These are phyloP conservation scores for Silurus lanzhouensis DNA, from an alignment of 2,797 vertebrate genomes.

Conservation along the genomic window DNA sequence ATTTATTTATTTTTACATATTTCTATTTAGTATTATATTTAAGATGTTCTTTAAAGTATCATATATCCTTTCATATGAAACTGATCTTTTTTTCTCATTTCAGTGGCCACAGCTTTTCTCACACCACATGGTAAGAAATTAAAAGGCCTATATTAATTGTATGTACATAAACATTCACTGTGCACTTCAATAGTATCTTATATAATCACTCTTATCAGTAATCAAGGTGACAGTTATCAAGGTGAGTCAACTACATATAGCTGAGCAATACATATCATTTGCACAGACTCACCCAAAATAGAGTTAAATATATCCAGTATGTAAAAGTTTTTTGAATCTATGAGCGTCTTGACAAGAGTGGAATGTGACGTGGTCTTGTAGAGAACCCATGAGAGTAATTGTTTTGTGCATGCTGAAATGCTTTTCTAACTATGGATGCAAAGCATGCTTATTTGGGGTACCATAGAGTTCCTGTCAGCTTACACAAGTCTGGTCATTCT, in stretches of 20 bases:
- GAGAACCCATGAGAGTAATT: neutral
- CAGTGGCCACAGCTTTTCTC: constrained; percentile 70
- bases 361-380: no score
- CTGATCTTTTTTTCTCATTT: constrained; percentile 54
- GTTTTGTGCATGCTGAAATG: neutral
- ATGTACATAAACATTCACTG: neutral
- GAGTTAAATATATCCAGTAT: no score
- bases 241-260: no score
- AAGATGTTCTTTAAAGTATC: neutral
- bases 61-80: neutral
- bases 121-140: constrained; percentile 70
- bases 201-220: no score
- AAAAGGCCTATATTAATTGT: neutral
- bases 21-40: neutral
- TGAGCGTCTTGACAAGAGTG: no score
- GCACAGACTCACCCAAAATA: no score
- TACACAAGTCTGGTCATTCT: no score
- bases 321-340: no score
- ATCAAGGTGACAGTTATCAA: no score
- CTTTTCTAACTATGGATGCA: neutral
- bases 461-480: no score
- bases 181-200: neutral
- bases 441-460: neutral
- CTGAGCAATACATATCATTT: no score
- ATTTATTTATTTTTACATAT: neutral